Conservation (phyloP, 1,140 invertebrate genomes). For the Bombus affinis region DNA sequence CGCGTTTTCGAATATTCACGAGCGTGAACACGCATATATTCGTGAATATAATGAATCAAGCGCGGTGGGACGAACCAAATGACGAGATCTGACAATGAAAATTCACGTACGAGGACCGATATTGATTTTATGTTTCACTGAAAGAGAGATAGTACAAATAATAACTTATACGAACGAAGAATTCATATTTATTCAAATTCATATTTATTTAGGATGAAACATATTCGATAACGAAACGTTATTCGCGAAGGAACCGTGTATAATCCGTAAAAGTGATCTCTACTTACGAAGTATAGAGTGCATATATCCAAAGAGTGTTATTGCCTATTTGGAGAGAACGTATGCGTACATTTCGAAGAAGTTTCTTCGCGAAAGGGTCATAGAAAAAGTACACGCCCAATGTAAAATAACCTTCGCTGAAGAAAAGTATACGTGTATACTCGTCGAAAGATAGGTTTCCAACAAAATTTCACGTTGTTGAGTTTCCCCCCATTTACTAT, state of each 20-base stretch:
- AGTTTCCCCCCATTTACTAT: not conserved
- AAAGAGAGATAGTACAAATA: no score
- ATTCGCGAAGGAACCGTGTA: not conserved
- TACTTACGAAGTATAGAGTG: not conserved
- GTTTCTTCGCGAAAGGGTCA: not conserved
- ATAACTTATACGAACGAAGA: no score
- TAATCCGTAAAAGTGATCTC: not conserved
- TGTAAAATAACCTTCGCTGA: not conserved
- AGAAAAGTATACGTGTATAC: not conserved
- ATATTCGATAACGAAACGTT: not conserved
- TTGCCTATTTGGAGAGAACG: slow-evolving; percentile 7
- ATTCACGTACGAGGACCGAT: not conserved
- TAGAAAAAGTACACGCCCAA: not conserved
- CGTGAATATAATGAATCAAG: not conserved
- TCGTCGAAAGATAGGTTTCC: not conserved
- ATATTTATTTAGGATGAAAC: not conserved
- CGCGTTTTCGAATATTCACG: not conserved
- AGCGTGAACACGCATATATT: not conserved
- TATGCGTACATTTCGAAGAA: not conserved
- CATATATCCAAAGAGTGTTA: not conserved
- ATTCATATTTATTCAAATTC: no score
- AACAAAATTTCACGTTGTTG: not conserved
- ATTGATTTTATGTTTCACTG: no score
- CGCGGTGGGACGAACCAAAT: no score
- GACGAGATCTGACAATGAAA: not conserved